Base-by-base conservation (phyloP, 2,888 invertebrate genomes). In the Thymelicus lineola region DNA sequence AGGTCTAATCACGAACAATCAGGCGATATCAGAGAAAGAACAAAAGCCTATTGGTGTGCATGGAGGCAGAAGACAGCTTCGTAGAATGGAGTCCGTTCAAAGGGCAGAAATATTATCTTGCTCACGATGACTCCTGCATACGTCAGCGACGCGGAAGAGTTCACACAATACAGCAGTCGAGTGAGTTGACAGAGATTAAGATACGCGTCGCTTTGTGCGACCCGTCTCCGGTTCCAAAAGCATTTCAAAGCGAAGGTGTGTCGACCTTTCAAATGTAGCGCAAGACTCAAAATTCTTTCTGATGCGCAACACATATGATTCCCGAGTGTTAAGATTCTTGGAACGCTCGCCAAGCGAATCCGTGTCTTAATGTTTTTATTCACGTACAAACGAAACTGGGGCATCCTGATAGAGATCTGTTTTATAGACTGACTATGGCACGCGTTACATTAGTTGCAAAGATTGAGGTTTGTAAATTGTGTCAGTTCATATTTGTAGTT, bases 151-250 rank as follows among this genome's bases (percentile, higher is more conserved):
- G 79, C 82, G 88, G 83, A 86, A 87, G 81, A 79, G 77, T 77
- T 78, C 76, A 68, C 78, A 90, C 89, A 90, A 88, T 87, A 74
- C 80, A 72, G 79, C 80, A 81, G 80, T 79, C 77, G 73, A 74
- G 75, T 81, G 80, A 80, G 83, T 84, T 85, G 84, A 81, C 85
- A 79, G 80, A 88, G 89, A 89, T 90, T 88, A 87, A 89, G 88
- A 89, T 88, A 90, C 87, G 81, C 86, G 82, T 82, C 76, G 76
- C 82, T 82, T 82, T 81, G 78, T 80, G 72, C 79, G 78, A 77
- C 75, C 80, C 77, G 74, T 79, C 78, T 81, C 80, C 76, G 80
- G 75, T 70, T 28, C 61, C 63, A 70, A 80, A 81, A 81, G 78
- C 74, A 75, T 81, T 79, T 85, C 82, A 86, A 87, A 84, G 85